Percentiles rank a stretch among this genome's conserved stretches.
These are phyloP conservation scores for Metalampra italica DNA, from an alignment of 2,888 invertebrate genomes.

Conservation along the genomic window DNA sequence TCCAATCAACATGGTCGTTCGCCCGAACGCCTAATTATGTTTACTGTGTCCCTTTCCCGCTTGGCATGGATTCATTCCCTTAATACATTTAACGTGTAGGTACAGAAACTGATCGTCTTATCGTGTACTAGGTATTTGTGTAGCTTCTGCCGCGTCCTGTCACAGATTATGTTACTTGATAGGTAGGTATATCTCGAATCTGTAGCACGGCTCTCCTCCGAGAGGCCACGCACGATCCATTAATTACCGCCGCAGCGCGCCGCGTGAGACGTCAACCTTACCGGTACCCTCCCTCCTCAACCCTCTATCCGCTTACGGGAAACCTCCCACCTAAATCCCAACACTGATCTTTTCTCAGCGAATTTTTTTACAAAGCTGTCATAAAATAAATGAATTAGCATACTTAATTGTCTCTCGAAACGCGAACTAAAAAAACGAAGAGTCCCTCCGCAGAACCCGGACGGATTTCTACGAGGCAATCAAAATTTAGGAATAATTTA, in stretches of 20 bases:
- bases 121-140: constrained; percentile 17
- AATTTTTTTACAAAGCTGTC: constrained; percentile 51
- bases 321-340: constrained; percentile 42
- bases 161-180: constrained; percentile 14
- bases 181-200: constrained; percentile 20
- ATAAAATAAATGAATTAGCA: constrained; percentile 72
- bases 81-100: constrained; percentile 36
- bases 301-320: constrained; percentile 19
- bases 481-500: constrained; percentile 67
- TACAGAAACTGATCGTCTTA: constrained; percentile 36
- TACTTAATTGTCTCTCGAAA: constrained; percentile 69
- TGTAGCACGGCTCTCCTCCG: constrained; percentile 33
- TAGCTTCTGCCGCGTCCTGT: constrained; percentile 6
- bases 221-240: constrained; percentile 48
- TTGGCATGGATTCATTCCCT: constrained; percentile 37
- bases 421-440: constrained; percentile 56
- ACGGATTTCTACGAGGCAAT: constrained; percentile 64
- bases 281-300: constrained; percentile 20
- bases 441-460: constrained; percentile 43
- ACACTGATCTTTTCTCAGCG: constrained; percentile 48
- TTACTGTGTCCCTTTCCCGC: constrained; percentile 47
- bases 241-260: constrained; percentile 40
- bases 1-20: constrained; percentile 55
- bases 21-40: constrained; percentile 55
- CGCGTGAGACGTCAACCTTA: constrained; percentile 40